Base-by-base conservation (phyloP, 2,797 vertebrate species). In the Champsocephalus gunnari region DNA sequence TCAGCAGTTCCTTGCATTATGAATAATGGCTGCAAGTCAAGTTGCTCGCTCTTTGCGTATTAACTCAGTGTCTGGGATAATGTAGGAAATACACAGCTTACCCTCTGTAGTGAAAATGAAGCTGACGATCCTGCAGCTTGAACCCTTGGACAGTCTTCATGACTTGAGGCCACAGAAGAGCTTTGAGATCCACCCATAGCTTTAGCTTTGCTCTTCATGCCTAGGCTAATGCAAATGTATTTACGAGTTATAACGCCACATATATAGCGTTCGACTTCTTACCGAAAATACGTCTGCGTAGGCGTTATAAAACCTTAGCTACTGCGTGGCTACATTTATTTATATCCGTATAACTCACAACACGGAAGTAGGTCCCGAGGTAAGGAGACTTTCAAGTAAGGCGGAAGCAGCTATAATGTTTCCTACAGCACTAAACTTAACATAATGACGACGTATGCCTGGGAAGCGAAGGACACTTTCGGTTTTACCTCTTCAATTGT, bases 181-280 rank as follows among this genome's bases (percentile, higher is more conserved):
- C 83, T 89, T 0, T 51, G 43, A 38, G 56, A n/a, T 38, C 71
- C 7, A 47, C 85, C 91, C 90, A 89, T 91, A 1, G 43, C 12
- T 41, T 14, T 50, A 1, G 38, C 61, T 66, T 60, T 88, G 72
- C 79, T 88, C 61, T 73, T 87, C 79, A 83, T 84, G 16, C 66
- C 74, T n/a, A 38, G 43, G 19, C 2, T 19, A 1, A 11, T 2
- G 1, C 1, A 9, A 12, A 38, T 38, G 51, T 10, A 3, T 44
- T n/a, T 5, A 6, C n/a, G 1, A 28, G 45, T 59, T 16, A 19
- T 11, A 41, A 3, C 49, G 19, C 8, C 10, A 13, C 19, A 17
- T 14, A 9, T 24, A 3, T 5, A 2, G 1, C 12, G 12, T 1
- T 44, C 19, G 12, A 17, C 6, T 12, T 1, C 1, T 32, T 14